These are phyloP conservation scores for Campylomormyrus numenius DNA, from an alignment of 2,113 vertebrate species.

Conservation along the genomic window DNA sequence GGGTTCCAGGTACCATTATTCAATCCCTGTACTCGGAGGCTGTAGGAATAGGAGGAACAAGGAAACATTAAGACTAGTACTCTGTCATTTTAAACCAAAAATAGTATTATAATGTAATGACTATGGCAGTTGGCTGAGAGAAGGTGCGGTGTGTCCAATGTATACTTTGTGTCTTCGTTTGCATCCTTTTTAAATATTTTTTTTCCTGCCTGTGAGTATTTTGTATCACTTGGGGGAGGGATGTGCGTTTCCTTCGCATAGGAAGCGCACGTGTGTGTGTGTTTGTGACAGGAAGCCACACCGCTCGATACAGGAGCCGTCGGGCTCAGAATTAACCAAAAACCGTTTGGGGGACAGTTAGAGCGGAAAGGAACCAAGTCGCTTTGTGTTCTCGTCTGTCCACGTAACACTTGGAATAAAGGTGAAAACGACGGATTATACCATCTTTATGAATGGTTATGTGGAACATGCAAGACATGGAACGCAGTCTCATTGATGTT, in stretches of 20 bases:
- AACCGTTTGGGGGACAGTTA: conserved; percentile 43
- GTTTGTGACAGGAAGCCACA: conserved; percentile 17
- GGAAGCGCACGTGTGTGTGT: background rate
- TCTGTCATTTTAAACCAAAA: conserved; percentile 64
- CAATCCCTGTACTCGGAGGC: conserved; percentile 41
- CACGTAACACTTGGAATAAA: background rate
- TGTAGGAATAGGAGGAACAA: conserved; percentile 37
- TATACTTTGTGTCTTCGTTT: background rate
- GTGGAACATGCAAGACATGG: conserved; percentile 44
- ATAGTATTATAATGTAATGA: conserved; percentile 57
- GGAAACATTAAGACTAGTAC: conserved; percentile 21
- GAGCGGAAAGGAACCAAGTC: conserved; percentile 30
- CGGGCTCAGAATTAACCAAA: conserved; percentile 58
- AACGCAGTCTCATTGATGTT: conserved; percentile 49
- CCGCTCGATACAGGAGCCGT: conserved; percentile 59
- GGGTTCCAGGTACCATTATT: background rate
- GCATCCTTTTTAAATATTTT: background rate
- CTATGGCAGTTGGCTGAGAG: conserved; percentile 30
- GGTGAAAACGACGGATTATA: background rate
- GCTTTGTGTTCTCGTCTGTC: background rate
- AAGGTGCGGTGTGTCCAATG: background rate
- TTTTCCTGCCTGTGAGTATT: background rate
- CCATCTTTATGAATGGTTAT: conserved; percentile 29
- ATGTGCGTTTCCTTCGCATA: background rate
- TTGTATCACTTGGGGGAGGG: background rate